Evolutionary conservation across 1,140 invertebrate genomes (phyloP).

Genomic region (Drosophila nasuta): DNA sequence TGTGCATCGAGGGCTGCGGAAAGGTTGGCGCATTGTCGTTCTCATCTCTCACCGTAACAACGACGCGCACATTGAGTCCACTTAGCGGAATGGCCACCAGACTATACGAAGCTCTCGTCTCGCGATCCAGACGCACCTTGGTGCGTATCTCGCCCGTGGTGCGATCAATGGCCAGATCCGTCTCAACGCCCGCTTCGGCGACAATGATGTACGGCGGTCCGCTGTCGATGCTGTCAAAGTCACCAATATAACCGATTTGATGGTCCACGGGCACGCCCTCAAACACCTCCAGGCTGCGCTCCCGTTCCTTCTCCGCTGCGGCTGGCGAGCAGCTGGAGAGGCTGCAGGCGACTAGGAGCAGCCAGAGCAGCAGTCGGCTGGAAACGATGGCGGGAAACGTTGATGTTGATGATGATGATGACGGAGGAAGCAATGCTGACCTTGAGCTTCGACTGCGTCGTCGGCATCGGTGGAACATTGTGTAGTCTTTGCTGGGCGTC

Average conservation of each 20-base stretch:
- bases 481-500: constrained; percentile 54
- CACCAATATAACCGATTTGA: constrained; percentile 93
- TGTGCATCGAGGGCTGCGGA: constrained; percentile 90
- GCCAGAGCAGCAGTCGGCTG: constrained; percentile 26
- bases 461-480: constrained; percentile 70
- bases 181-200: constrained; percentile 94
- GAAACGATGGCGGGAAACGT: constrained; percentile 21
- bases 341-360: constrained; percentile 34
- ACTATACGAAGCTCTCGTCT: constrained; percentile 93
- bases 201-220: constrained; percentile 95
- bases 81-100: constrained; percentile 95
- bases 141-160: constrained; percentile 96
- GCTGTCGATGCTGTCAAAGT: constrained; percentile 89
- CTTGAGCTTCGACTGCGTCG: constrained; percentile 51
- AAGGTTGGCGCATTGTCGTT: constrained; percentile 99
- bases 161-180: constrained; percentile 94
- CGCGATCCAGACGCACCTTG: constrained; percentile 93
- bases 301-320: constrained; percentile 66
- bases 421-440: constrained; percentile 13
- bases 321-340: constrained; percentile 1
- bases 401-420: neutral
- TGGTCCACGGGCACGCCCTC: constrained; percentile 94
- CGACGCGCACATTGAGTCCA: constrained; percentile 93
- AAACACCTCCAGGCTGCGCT: constrained; percentile 93
- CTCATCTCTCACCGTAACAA: constrained; percentile 96